Conservation (phyloP, 2,888 invertebrate genomes). For the Andrena marginata region DNA sequence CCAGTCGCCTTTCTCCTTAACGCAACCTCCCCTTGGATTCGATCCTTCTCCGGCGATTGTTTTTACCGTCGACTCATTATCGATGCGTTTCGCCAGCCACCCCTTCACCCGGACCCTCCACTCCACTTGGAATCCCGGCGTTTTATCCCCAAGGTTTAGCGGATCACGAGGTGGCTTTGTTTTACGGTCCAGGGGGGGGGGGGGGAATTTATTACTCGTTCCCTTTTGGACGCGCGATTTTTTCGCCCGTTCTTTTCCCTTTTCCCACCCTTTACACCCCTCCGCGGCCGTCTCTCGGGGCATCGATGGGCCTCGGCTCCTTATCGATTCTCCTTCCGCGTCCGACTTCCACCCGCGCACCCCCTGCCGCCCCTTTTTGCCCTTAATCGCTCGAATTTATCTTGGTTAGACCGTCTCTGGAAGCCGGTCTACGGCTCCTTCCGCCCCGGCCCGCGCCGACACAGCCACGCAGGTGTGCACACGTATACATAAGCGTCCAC, state of each 20-base stretch:
- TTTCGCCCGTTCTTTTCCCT: conserved; percentile 24
- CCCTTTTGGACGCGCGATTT: conserved; percentile 37
- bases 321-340: conserved; percentile 51
- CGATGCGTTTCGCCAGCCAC: conserved; percentile 45
- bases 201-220: conserved; percentile 59
- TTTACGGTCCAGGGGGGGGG: conserved; percentile 38
- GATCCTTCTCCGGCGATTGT: conserved; percentile 35
- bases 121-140: conserved; percentile 8
- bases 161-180: conserved; percentile 53
- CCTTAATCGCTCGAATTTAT: conserved; percentile 79
- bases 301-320: conserved; percentile 43
- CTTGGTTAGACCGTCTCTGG: conserved; percentile 72
- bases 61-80: conserved; percentile 56
- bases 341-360: conserved; percentile 37
- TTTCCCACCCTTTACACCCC: background rate
- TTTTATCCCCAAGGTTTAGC: conserved; percentile 54
- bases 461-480: conserved; percentile 19
- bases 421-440: conserved; percentile 22
- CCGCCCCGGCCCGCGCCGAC: background rate
- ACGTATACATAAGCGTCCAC: background rate
- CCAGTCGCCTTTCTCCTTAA: background rate
- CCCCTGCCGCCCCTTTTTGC: conserved; percentile 55
- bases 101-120: background rate
- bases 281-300: background rate
- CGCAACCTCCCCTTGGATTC: background rate